These are phyloP conservation scores for Amphipoea oculea DNA, from an alignment of 2,888 invertebrate genomes.

Conservation along the genomic window DNA sequence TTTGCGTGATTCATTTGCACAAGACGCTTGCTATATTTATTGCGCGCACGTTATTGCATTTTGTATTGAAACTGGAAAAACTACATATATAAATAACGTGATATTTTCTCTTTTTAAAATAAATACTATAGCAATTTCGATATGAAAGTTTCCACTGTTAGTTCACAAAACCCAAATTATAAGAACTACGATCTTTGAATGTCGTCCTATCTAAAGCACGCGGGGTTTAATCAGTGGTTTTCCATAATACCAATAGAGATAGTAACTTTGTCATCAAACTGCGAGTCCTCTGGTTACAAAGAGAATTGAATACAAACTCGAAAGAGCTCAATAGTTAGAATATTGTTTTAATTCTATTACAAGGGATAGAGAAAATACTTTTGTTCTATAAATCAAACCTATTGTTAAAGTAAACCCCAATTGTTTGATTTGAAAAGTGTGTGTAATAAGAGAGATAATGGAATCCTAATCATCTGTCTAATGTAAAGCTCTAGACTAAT, in stretches of 20 bases:
- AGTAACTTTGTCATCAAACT: slow-evolving; percentile 52
- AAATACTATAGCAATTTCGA: slow-evolving; percentile 18
- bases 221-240: slow-evolving; percentile 16
- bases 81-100: slow-evolving; percentile 23
- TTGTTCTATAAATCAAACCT: slow-evolving; percentile 15
- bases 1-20: slow-evolving; percentile 68
- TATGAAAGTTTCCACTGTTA: slow-evolving; percentile 19
- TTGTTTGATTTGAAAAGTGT: slow-evolving; percentile 15
- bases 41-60: slow-evolving; percentile 60
- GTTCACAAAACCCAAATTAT: slow-evolving; percentile 34
- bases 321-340: slow-evolving; percentile 29
- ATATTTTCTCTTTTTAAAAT: slow-evolving; percentile 41
- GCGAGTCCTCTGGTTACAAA: slow-evolving; percentile 47
- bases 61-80: slow-evolving; percentile 48
- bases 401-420: slow-evolving; percentile 4
- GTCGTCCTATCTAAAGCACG: slow-evolving; percentile 7
- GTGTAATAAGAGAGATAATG: slow-evolving; percentile 4
- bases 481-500: slow-evolving; percentile 9
- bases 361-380: slow-evolving; percentile 29
- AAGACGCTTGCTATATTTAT: slow-evolving; percentile 63
- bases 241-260: slow-evolving; percentile 42
- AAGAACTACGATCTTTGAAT: slow-evolving; percentile 31
- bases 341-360: slow-evolving; percentile 44
- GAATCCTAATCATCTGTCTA: slow-evolving; percentile 27
- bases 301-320: slow-evolving; percentile 49